Base-by-base conservation (phyloP, 2,888 invertebrate species). In the Notocelia uddmanniana region DNA sequence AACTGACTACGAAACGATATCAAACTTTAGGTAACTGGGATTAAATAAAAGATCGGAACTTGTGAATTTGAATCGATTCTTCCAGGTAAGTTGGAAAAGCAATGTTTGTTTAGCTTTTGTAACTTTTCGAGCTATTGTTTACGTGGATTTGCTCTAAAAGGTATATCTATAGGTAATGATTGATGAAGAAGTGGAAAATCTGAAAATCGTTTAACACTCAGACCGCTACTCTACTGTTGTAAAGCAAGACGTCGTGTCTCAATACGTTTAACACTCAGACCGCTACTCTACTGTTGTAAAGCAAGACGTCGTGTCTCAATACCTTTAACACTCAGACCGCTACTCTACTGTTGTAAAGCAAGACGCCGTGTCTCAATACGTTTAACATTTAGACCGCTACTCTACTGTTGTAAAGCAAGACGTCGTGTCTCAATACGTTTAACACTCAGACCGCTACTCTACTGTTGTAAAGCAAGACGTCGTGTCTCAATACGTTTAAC, bases 11-110 rank as follows among this genome's bases (percentile, higher is more conserved):
- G 13, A 50, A 31, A 50, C 31, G 15, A 50, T 15, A 31, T 31
- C 26, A 31, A 50, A 34, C 26, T 63, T 63, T 19, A 50, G 48
- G 21, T 15, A 45, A 63, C 62, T 19, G 18, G n/a, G n/a, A 60
- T 60, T 60, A 26, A 45, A 18, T 23, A 23, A 26, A 48, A 60
- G 10, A 60, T 60, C 45, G 11, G 6, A 23, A 60, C 60, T 45
- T 45, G 23, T 45, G 18, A 45, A 45, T 59, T 59, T 34, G 21
- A 55, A 21, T 23, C 10, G 21, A 59, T 45, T 23, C 21, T 37
- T 41, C 15, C n/a, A 15, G 5, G 6, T 34, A 11, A 19, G 23
- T 34, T n/a, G 5, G 31, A 11, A 58, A 19, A 37, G 9, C 31
- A 19, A 21, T 13, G 58, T 19, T 58, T 37, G 45, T 34, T 13